Conservation (phyloP, 2,113 vertebrate species). For the Cyphomyrus plagiostoma region DNA sequence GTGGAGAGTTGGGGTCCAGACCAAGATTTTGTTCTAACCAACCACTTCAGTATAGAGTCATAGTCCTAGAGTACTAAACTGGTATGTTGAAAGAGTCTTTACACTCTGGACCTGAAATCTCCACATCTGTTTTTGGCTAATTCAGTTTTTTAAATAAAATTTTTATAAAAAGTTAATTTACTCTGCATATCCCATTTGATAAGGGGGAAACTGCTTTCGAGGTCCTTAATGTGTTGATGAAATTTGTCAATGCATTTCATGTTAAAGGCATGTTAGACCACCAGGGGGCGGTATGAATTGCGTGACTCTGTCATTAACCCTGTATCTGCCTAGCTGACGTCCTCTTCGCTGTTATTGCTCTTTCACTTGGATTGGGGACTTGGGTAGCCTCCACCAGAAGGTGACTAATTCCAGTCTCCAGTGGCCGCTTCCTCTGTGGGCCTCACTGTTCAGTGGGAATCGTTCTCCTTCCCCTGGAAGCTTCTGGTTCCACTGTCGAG, state of each 20-base stretch:
- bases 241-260: not conserved
- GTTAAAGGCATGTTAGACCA: not conserved
- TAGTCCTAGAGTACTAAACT: no score
- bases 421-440: not conserved
- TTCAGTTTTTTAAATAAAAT: no score
- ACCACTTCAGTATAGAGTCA: no score
- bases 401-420: not conserved
- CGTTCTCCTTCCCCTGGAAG: not conserved
- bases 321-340: not conserved
- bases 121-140: no score
- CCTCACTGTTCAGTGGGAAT: not conserved
- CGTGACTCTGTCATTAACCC: not conserved
- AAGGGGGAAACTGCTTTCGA: not conserved
- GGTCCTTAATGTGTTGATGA: not conserved
- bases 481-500: not conserved
- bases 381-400: not conserved
- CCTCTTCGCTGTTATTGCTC: not conserved
- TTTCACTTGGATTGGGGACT: not conserved
- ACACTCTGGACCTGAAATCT: no score
- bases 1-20: no score
- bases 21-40: no score
- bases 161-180: no score
- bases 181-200: no score
- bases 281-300: not conserved
- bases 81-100: no score